phyloP scores from a whole-genome alignment of 2,113 vertebrate genomes.

The Thermophis baileyi region DNA sequence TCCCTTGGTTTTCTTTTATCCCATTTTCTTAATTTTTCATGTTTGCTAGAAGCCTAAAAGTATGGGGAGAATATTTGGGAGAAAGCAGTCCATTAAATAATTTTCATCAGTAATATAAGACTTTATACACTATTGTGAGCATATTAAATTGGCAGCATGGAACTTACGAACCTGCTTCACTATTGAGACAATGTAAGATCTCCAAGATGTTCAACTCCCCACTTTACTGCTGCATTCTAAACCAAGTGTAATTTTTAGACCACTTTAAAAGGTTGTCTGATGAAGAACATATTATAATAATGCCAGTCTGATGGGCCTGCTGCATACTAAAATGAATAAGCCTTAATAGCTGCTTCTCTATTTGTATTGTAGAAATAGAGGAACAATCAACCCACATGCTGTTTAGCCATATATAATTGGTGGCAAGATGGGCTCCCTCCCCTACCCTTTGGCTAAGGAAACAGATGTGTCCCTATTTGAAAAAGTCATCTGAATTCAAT shows the following conservation, averaged over 20 bases:
- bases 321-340: not conserved
- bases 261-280: not conserved
- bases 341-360: not conserved
- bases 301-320: not conserved
- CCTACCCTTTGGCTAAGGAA: not conserved
- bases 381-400: not conserved
- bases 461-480: not conserved
- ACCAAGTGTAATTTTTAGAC: not conserved
- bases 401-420: not conserved
- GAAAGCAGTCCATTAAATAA: not conserved
- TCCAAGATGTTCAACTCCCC: not conserved
- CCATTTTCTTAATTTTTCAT: not conserved
- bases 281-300: not conserved
- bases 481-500: not conserved
- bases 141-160: not conserved
- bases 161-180: not conserved
- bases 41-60: not conserved
- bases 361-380: not conserved
- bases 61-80: not conserved
- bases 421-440: not conserved
- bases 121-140: not conserved
- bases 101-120: not conserved
- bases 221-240: not conserved
- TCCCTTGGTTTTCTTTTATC: not conserved
- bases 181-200: not conserved